Conservation (phyloP, 1,140 invertebrate genomes). For the Steinernema feltiae region DNA sequence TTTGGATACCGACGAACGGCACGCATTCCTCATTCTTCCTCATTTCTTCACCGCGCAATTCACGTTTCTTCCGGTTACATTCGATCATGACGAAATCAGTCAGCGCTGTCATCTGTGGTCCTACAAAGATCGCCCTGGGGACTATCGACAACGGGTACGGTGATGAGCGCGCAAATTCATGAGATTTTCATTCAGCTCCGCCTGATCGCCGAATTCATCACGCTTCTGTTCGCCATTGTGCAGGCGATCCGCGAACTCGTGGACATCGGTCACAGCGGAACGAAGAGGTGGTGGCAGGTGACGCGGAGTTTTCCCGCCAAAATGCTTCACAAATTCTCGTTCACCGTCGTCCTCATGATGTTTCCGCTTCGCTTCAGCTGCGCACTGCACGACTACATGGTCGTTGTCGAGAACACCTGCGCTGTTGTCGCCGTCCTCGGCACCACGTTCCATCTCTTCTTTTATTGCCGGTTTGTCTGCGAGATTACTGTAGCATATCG, state of each 20-base stretch:
- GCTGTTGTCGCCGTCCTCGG: conserved; percentile 85
- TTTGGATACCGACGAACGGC: conserved; percentile 5
- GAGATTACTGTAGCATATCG: background rate
- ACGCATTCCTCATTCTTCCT: conserved; percentile 6
- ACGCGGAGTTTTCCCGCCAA: conserved; percentile 68
- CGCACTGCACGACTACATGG: conserved; percentile 63
- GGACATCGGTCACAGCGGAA: conserved; percentile 34
- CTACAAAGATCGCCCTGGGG: conserved; percentile 27
- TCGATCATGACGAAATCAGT: conserved; percentile 15
- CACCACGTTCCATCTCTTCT: conserved; percentile 91
- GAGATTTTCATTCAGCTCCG: too few species aligned
- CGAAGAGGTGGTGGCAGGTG: conserved; percentile 64
- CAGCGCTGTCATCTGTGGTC: conserved; percentile 33
- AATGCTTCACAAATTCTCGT: conserved; percentile 86
- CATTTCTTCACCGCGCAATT: conserved; percentile 3
- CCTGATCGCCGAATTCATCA: conserved; percentile 28
- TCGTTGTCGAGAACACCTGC: conserved; percentile 72
- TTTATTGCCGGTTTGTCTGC: conserved; percentile 76
- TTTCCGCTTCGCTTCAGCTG: conserved; percentile 75
- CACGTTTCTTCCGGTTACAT: conserved; percentile 15
- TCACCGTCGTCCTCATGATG: conserved; percentile 74
- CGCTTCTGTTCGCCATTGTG: conserved; percentile 25
- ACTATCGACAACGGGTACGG: conserved; percentile 2
- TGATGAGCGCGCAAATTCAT: too few species aligned
- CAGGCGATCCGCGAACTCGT: conserved; percentile 24